Evolutionary conservation across 2,888 invertebrate genomes (phyloP).

Genomic region (Vesta saturnalis): DNA sequence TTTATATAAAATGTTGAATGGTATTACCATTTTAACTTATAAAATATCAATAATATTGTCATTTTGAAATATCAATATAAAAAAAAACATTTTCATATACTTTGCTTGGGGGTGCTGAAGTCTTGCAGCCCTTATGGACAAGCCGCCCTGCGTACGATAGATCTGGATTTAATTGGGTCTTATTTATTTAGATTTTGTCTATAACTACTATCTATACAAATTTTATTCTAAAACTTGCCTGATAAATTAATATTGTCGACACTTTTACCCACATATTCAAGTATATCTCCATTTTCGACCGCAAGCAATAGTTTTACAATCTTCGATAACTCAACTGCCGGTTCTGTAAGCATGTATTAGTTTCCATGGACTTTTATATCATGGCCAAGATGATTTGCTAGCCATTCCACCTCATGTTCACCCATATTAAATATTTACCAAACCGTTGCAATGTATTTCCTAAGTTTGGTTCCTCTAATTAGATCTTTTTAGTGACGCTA

Average conservation of each 20-base stretch:
- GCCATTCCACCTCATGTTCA: conserved; percentile 47
- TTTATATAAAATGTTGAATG: too few species aligned
- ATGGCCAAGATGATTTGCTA: conserved; percentile 48
- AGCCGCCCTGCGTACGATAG: too few species aligned
- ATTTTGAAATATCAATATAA: too few species aligned
- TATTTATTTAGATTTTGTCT: too few species aligned
- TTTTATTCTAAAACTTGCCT: too few species aligned
- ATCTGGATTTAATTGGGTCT: too few species aligned
- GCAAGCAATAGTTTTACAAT: conserved; percentile 12
- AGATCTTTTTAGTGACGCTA: not conserved
- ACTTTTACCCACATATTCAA: not conserved
- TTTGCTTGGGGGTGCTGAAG: too few species aligned
- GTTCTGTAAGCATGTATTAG: conserved; percentile 48
- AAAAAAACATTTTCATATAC: too few species aligned
- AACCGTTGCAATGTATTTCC: conserved; percentile 48
- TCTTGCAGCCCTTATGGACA: too few species aligned
- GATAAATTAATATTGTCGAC: not conserved
- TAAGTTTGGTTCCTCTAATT: conserved; percentile 43
- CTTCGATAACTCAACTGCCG: conserved; percentile 46
- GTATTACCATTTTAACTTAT: too few species aligned
- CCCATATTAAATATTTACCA: conserved; percentile 32
- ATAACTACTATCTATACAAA: too few species aligned
- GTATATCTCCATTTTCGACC: not conserved
- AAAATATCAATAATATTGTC: too few species aligned
- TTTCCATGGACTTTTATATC: conserved; percentile 45